Evolutionary conservation across 2,797 vertebrate genomes (phyloP), one percentile per base, ranked within the genome.

Genomic region (Poecile montanus): DNA sequence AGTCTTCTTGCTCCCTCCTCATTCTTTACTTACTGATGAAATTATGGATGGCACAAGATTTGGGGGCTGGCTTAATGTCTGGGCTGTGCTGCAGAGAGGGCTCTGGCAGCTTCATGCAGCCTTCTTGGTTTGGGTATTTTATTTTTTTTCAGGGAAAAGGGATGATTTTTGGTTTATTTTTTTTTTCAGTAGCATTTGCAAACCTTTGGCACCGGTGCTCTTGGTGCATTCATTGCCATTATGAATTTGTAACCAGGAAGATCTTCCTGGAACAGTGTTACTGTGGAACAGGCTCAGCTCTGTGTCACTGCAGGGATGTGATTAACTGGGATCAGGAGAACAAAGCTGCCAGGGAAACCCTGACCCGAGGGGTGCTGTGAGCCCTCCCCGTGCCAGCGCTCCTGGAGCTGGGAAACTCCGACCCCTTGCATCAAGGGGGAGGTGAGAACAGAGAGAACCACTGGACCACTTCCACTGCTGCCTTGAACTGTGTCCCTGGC

Each of bases 361-460:
- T 47, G 72, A 34, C 10, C 57, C 2, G 0, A 45, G 70, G 54
- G 51, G 3, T 23, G 29, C 0, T 10, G 22, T 16, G 6, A 17
- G 34, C 48, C 71, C 85, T 48, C 30, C 19, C 51, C 25, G 3
- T 22, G 78, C 70, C 67, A 6, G 83, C 1, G 75, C 82, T 81
- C 23, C 89, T 68, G 29, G 86, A 62, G 84, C 86, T 75, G 92
- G 83, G 56, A 34, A 42, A 6, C 18, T 29, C 34, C 38, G 8
- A 63, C 97, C 97, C 97, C 98, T 98, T 97, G 97, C 92, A 97
- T 97, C 98, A 97, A 97, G 97, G 97, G 96, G 97, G 89, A 80
- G 75, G 76, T 76, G 71, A 74, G 62, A 44, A 14, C 82, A 48
- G 82, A 75, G 34, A 14, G 80, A 67, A 48, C 85, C 78, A 68